These are phyloP conservation scores for Troilus luridus DNA, from an alignment of 2,888 invertebrate genomes.

Conservation along the genomic window DNA sequence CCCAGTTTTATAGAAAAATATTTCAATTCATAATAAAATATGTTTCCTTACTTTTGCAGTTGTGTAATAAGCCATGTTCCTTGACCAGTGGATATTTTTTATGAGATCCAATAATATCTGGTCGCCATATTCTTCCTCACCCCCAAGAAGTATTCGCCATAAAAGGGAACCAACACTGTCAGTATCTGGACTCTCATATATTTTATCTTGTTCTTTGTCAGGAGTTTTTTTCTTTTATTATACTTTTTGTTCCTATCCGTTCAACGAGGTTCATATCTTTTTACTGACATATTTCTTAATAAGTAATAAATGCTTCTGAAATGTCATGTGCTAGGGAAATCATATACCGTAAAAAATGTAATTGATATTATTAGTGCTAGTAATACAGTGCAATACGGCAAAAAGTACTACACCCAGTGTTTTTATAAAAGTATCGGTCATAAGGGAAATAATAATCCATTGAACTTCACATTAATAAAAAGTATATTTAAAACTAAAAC, in stretches of 20 bases:
- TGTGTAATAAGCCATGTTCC: not conserved
- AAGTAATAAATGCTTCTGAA: not conserved
- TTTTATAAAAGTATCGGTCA: too few relatives aligned
- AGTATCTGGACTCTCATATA: not conserved
- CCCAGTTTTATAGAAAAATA: too few relatives aligned
- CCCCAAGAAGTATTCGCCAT: not conserved
- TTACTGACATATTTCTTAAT: not conserved
- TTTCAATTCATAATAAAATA: not conserved
- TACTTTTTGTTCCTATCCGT: not conserved
- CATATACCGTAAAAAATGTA: too few relatives aligned
- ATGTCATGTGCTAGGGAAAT: too few relatives aligned
- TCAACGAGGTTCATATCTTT: not conserved
- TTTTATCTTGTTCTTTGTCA: constrained; percentile 23
- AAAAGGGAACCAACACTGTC: not conserved
- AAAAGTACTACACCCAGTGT: too few relatives aligned
- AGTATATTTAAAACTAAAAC: too few relatives aligned
- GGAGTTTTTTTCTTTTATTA: constrained; percentile 10
- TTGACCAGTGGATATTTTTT: not conserved
- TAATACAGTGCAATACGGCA: too few relatives aligned
- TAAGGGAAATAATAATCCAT: too few relatives aligned
- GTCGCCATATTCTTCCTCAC: not conserved
- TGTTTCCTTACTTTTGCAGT: not conserved
- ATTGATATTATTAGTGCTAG: too few relatives aligned
- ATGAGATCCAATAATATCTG: constrained; percentile 5
- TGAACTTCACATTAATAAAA: too few relatives aligned